Evolutionary conservation across 2,797 vertebrate species (phyloP).

Genomic region (Tragelaphus oryx): DNA sequence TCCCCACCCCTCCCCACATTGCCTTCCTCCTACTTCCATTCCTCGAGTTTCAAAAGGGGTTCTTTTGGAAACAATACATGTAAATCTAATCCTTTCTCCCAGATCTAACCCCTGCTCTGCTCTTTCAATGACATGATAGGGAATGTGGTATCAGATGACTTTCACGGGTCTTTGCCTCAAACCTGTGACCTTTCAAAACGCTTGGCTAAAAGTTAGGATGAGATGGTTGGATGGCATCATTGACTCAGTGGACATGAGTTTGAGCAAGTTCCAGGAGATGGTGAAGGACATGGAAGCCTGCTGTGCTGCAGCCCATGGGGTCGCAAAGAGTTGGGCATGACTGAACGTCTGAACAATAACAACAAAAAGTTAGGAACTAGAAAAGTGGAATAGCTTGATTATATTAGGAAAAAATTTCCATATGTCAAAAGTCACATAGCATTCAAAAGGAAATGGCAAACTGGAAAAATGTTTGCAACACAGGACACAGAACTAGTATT

Average conservation of each 20-base stretch:
- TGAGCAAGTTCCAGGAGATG: background rate
- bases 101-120: background rate
- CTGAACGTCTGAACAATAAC: background rate
- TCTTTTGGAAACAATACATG: background rate
- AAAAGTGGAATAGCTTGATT: background rate
- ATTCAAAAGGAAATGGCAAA: background rate
- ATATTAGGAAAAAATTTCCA: background rate
- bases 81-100: background rate
- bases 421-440: background rate
- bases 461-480: background rate
- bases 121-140: background rate
- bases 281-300: background rate
- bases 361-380: background rate
- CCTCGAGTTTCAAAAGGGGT: conserved; percentile 1
- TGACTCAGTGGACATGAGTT: background rate
- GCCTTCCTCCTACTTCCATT: background rate
- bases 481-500: background rate
- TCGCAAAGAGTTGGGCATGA: background rate
- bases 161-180: background rate
- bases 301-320: background rate
- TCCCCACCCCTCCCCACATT: background rate
- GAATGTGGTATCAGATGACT: background rate
- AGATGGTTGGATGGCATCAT: background rate
- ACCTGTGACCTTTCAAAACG: background rate
- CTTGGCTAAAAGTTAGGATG: background rate